Percentiles rank a stretch among this genome's conserved stretches.
phyloP scores from a whole-genome alignment of 2,888 invertebrate species.

The Amblyjoppa fuscipennis region DNA sequence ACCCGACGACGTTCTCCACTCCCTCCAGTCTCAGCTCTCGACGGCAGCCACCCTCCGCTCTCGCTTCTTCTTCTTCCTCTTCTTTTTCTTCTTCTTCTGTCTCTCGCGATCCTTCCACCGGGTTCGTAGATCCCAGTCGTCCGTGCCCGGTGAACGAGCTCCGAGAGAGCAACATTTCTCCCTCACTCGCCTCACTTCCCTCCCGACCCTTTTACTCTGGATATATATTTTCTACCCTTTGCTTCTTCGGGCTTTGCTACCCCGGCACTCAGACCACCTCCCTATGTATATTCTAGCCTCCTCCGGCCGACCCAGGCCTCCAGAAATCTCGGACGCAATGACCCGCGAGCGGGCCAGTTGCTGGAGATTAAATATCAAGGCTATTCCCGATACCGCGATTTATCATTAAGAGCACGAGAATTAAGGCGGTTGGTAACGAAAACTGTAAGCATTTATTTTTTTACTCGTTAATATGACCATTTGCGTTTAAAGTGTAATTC shows the following conservation, averaged over 20 bases:
- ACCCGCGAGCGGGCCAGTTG: neutral
- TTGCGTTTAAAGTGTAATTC: no score
- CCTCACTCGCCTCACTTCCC: constrained; percentile 4
- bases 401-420: no score
- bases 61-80: constrained; percentile 57
- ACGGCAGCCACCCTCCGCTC: constrained; percentile 65
- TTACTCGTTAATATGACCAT: neutral
- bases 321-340: constrained; percentile 25
- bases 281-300: constrained; percentile 9
- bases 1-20: constrained; percentile 78
- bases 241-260: constrained; percentile 22
- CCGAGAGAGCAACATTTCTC: constrained; percentile 34
- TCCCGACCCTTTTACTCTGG: neutral
- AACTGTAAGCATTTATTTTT: neutral
- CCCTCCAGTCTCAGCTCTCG: constrained; percentile 70
- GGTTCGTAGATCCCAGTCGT: constrained; percentile 43
- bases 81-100: constrained; percentile 49
- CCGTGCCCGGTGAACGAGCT: constrained; percentile 34
- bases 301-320: neutral
- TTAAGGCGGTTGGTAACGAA: no score
- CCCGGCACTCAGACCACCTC: constrained; percentile 3
- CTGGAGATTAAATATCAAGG: neutral
- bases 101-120: constrained; percentile 51
- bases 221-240: constrained; percentile 13
- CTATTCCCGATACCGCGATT: no score